Base-by-base conservation (phyloP, 1,140 invertebrate species). In the Saccostrea cuccullata region DNA sequence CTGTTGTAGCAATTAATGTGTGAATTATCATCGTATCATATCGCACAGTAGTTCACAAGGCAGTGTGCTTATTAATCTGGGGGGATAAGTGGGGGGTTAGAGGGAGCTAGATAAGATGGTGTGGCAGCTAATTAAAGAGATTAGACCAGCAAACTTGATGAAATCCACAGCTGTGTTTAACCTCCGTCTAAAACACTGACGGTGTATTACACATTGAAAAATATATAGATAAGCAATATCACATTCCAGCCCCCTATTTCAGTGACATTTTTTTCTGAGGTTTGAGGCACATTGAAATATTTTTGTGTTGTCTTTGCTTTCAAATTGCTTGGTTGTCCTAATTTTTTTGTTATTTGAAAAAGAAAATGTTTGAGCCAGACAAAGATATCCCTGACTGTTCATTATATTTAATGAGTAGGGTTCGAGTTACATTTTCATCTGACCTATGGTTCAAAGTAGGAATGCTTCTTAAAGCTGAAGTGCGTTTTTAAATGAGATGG, bases 11-110 rank as follows among this genome's bases (percentile, higher is more conserved):
- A 77, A 77, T 77, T 77, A 77, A 77, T 77, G 70, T 77, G 70
- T 77, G 70, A 77, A 77, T 77, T 77, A 77, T 77, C 70, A 77
- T 77, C 70, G 70, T 77, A 77, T 77, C 70, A 77, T 77, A 77
- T 77, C 70, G 70, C 70, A 77, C 70, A 77, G 70, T 77, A 77
- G 70, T 77, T 77, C 23, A 77, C 30, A 77, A 30, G 70, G 30
- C 70, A 30, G 30, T 77, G 15, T 77, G 70, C 70, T 77, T 77
- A 77, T 77, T 77, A 77, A 77, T 77, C 70, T 77, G 70, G 70
- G 70, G 70, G 70, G 70, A 77, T 77, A 77, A 77, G 70, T 77
- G 26, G 70, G 70, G 70, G 70, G 70, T 77, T 77, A 77, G 70
- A 77, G 70, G 12, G 70, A 77, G 70, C 23, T 30, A 77, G 70